Evolutionary conservation across 2,113 vertebrate species (phyloP).

Genomic region (Ceuthmochares aereus): DNA sequence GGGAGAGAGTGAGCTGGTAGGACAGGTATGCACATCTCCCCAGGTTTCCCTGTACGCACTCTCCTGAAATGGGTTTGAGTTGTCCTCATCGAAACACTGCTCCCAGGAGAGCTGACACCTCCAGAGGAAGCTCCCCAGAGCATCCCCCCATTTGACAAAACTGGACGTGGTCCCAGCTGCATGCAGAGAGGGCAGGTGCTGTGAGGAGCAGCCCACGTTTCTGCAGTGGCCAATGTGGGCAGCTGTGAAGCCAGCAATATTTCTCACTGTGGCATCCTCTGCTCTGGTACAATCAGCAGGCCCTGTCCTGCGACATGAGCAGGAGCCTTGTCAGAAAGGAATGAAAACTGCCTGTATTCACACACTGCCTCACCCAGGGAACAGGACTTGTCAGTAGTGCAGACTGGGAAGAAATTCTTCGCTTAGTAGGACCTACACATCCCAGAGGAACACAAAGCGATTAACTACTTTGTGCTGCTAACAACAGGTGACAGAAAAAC

Average conservation of each 20-base stretch:
- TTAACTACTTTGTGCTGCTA: neutral
- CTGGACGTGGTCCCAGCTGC: neutral
- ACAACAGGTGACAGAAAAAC: slow-evolving; percentile 19
- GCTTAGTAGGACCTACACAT: neutral
- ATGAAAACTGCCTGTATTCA: neutral
- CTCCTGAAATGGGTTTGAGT: neutral
- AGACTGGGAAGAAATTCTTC: neutral
- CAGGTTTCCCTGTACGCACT: neutral
- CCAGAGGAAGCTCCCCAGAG: neutral
- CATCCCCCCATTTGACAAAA: rapidly evolving
- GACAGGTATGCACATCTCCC: neutral
- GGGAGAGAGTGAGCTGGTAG: neutral
- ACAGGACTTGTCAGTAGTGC: neutral
- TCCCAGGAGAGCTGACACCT: neutral
- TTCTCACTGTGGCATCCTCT: neutral
- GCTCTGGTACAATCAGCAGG: rapidly evolving
- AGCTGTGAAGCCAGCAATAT: neutral
- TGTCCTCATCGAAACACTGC: neutral
- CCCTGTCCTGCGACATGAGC: neutral
- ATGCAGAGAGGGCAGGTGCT: neutral
- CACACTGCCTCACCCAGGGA: neutral
- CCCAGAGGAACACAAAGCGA: neutral
- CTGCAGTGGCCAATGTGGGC: neutral
- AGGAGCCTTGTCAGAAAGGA: neutral
- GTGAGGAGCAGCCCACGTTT: neutral